Conservation (phyloP, 2,113 vertebrate genomes). For the Pithys albifrons region DNA sequence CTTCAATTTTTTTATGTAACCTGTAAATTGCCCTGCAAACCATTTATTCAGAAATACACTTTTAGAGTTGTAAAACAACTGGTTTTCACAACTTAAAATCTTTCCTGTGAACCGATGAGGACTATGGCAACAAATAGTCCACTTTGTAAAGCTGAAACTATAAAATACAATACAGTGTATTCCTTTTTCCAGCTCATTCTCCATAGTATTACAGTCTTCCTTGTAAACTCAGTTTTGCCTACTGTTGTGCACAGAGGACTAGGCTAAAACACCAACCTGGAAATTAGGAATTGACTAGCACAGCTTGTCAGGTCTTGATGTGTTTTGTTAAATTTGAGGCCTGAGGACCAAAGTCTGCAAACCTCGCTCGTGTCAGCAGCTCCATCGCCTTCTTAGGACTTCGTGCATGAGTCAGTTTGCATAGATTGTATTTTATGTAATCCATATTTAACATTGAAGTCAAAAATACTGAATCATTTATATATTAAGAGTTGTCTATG, state of each 20-base stretch:
- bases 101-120: neutral
- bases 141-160: neutral
- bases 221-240: neutral
- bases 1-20: neutral
- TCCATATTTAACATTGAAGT: neutral
- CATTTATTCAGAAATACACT: neutral
- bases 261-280: neutral
- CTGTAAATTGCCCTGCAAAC: neutral
- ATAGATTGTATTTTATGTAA: conserved; percentile 32
- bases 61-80: neutral
- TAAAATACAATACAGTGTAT: neutral
- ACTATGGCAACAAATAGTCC: neutral
- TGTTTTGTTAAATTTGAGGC: neutral
- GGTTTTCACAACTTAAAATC: neutral
- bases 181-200: neutral
- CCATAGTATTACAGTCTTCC: conserved; percentile 13
- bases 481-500: conserved; percentile 41
- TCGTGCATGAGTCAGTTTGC: neutral
- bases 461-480: neutral
- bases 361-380: neutral
- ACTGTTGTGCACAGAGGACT: neutral
- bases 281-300: neutral
- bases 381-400: neutral
- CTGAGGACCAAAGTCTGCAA: conserved; percentile 56
- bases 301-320: neutral